Conservation (phyloP, 1,140 invertebrate species). For the Acromyrmex echinatior region DNA sequence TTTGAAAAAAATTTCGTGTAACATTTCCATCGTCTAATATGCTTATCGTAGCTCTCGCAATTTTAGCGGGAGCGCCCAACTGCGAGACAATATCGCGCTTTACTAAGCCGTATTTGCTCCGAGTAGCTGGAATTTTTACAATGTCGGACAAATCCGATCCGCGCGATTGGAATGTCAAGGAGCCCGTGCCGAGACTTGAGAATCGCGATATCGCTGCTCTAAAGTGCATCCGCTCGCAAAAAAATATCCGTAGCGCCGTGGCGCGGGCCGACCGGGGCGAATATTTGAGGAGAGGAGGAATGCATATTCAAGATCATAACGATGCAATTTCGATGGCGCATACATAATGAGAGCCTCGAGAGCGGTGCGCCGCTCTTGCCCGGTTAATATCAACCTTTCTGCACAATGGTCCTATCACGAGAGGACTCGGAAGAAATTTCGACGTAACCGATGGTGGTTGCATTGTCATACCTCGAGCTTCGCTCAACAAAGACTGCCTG, state of each 20-base stretch:
- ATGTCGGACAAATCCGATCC: slow-evolving; percentile 54
- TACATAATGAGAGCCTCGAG: slow-evolving; percentile 60
- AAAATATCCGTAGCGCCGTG: slow-evolving; percentile 29
- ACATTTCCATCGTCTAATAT: not conserved
- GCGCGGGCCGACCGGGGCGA: slow-evolving; percentile 2
- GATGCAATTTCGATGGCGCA: slow-evolving; percentile 64
- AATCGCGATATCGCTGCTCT: slow-evolving; percentile 8
- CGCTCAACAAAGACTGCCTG: slow-evolving; percentile 58
- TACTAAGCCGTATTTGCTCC: slow-evolving; percentile 4
- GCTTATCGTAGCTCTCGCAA: not conserved
- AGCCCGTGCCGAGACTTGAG: slow-evolving; percentile 14
- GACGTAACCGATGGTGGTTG: slow-evolving; percentile 62
- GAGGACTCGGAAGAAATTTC: slow-evolving; percentile 60
- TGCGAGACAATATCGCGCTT: slow-evolving; percentile 14
- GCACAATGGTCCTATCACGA: slow-evolving; percentile 64
- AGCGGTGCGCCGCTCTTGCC: slow-evolving; percentile 36
- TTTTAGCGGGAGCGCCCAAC: not conserved
- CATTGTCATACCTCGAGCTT: slow-evolving; percentile 57
- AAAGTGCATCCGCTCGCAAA: not conserved
- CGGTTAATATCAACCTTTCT: slow-evolving; percentile 63
- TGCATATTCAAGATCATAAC: slow-evolving; percentile 63
- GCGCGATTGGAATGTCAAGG: slow-evolving; percentile 45
- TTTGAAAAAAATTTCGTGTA: not conserved
- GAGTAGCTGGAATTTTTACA: slow-evolving; percentile 19
- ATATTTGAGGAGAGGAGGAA: slow-evolving; percentile 28